Conservation (phyloP, 2,113 vertebrate species). For the Vanacampus margaritifer region DNA sequence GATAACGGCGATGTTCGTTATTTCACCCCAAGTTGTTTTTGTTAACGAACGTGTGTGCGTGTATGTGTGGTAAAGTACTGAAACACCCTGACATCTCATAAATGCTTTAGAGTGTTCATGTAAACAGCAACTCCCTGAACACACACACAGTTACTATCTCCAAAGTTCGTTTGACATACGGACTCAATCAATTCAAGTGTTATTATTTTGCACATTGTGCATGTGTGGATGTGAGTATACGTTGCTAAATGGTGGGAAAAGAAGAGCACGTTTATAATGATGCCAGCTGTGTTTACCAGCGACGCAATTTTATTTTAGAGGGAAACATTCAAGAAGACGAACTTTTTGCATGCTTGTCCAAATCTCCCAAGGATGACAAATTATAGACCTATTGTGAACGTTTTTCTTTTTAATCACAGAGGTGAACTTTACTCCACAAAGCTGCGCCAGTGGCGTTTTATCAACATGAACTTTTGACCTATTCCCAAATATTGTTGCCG, state of each 20-base stretch:
- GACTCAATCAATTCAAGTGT: constrained; percentile 15
- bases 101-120: constrained; percentile 18
- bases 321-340: not conserved
- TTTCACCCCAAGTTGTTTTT: not conserved
- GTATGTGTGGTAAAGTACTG: constrained; percentile 15
- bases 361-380: too few relatives aligned
- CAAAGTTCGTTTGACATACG: constrained; percentile 18
- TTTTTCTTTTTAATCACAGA: not conserved
- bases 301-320: not conserved
- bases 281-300: not conserved
- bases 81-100: constrained; percentile 24
- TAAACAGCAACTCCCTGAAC: constrained; percentile 29
- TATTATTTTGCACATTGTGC: constrained; percentile 15
- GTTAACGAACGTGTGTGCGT: too few relatives aligned
- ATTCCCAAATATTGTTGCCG: constrained; percentile 18
- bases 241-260: not conserved
- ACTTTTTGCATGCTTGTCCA: not conserved
- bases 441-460: not conserved
- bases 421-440: constrained; percentile 23
- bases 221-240: constrained; percentile 8
- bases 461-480: constrained; percentile 27
- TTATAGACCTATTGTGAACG: not conserved
- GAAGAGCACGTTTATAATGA: not conserved
- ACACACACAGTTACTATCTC: constrained; percentile 6
- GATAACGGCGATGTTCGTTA: not conserved